These are phyloP conservation scores for Charina bottae DNA, from an alignment of 2,113 vertebrate species.

Conservation along the genomic window DNA sequence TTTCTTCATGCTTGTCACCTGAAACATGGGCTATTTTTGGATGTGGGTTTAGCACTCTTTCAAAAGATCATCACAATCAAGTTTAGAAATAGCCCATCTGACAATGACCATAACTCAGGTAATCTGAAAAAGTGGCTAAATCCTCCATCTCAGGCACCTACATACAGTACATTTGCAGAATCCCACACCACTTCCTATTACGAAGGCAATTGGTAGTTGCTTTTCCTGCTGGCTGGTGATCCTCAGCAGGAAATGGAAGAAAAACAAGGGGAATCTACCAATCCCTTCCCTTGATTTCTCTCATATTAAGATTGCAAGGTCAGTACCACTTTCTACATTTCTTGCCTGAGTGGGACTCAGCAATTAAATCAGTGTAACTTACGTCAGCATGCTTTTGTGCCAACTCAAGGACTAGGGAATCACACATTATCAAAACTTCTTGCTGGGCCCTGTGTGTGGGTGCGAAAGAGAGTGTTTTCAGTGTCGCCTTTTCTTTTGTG, in stretches of 20 bases:
- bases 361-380: neutral
- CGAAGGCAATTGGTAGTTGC: neutral
- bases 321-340: neutral
- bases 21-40: neutral
- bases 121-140: neutral
- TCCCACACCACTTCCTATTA: neutral
- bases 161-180: neutral
- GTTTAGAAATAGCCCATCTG: neutral
- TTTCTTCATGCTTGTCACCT: neutral
- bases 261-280: neutral
- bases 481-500: neutral
- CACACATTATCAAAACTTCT: neutral
- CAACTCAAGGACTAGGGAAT: neutral
- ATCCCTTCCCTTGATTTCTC: neutral
- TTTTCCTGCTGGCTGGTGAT: neutral
- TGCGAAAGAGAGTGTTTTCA: neutral
- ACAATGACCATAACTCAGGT: neutral
- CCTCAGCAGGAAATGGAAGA: neutral
- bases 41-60: neutral
- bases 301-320: neutral
- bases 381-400: neutral
- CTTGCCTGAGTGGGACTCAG: neutral
- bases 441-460: neutral
- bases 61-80: neutral
- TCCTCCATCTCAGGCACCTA: neutral